A percentile compares a stretch with the other conserved stretches of the same genome.
These are phyloP conservation scores for Sinella curviseta DNA, from an alignment of 1,140 invertebrate genomes.

Conservation along the genomic window DNA sequence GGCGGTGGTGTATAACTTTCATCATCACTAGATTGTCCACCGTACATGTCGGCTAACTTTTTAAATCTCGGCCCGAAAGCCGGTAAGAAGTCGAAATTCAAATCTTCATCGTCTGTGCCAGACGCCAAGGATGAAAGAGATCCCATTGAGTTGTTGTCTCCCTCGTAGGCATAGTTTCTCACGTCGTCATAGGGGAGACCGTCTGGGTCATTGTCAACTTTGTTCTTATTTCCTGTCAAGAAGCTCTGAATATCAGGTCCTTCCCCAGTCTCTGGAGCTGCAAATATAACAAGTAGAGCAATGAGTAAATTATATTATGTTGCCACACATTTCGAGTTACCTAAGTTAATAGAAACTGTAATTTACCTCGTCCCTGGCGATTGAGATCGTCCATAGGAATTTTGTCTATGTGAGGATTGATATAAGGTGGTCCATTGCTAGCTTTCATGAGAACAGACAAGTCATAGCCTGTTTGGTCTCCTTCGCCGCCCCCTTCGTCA, in stretches of 20 bases:
- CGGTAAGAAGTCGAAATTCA: conserved; percentile 95
- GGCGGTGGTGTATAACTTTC: conserved; percentile 62
- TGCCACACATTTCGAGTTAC: no score
- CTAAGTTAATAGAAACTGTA: no score
- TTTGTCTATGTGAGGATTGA: conserved; percentile 56
- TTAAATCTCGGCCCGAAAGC: conserved; percentile 95
- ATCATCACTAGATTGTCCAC: conserved; percentile 81
- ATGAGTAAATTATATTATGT: background rate
- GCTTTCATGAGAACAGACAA: conserved; percentile 79
- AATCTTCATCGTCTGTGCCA: conserved; percentile 89
- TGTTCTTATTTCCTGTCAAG: conserved; percentile 82
- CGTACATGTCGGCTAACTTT: conserved; percentile 96
- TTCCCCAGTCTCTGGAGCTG: conserved; percentile 57
- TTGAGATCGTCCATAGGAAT: conserved; percentile 52
- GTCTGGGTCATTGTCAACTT: conserved; percentile 84
- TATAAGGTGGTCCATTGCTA: conserved; percentile 62
- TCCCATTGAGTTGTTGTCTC: conserved; percentile 87
- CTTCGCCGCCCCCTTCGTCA: conserved; percentile 94
- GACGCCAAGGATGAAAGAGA: conserved; percentile 90
- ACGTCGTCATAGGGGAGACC: conserved; percentile 91
- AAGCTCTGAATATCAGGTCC: conserved; percentile 87
- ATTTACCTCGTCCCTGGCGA: conserved; percentile 32
- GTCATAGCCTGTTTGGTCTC: conserved; percentile 88
- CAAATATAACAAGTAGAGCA: conserved; percentile 26
- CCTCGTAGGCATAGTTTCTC: conserved; percentile 93